phyloP scores from a whole-genome alignment of 2,888 invertebrate species.

The Agrotis clavis region DNA sequence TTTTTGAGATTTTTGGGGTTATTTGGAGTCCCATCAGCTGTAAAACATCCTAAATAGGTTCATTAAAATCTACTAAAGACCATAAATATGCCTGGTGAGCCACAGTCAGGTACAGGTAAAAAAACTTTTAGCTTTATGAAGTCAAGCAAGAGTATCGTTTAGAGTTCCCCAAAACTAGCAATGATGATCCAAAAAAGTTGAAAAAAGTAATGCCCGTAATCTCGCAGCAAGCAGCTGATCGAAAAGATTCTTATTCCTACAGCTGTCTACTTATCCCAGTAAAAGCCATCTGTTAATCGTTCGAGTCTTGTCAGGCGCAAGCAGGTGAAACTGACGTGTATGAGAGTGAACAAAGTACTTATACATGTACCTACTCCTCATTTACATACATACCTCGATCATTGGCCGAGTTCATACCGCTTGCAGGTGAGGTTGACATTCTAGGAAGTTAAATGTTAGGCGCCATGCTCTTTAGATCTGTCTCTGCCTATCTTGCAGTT shows the following conservation, averaged over 20 bases:
- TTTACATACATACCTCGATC: slow-evolving; percentile 48
- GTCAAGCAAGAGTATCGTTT: not conserved
- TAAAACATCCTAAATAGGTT: not conserved
- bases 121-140: not conserved
- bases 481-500: slow-evolving; percentile 53
- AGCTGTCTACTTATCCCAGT: slow-evolving; percentile 21
- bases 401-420: slow-evolving; percentile 20
- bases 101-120: not conserved
- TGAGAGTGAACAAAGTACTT: slow-evolving; percentile 14
- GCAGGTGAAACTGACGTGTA: slow-evolving; percentile 36
- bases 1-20: too few species aligned
- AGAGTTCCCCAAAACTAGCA: not conserved
- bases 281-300: slow-evolving; percentile 12
- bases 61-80: not conserved
- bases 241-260: not conserved
- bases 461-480: slow-evolving; percentile 28
- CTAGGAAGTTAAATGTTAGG: slow-evolving; percentile 25
- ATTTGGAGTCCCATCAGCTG: too few species aligned
- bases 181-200: too few species aligned
- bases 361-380: slow-evolving; percentile 17
- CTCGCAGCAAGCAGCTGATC: not conserved
- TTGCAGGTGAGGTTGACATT: slow-evolving; percentile 42
- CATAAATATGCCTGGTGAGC: not conserved
- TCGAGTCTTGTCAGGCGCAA: slow-evolving; percentile 13
- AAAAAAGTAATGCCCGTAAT: not conserved